A percentile compares a stretch with the other conserved stretches of the same genome.
Conservation (phyloP, 2,888 invertebrate species). For the Plebejus melissa region DNA sequence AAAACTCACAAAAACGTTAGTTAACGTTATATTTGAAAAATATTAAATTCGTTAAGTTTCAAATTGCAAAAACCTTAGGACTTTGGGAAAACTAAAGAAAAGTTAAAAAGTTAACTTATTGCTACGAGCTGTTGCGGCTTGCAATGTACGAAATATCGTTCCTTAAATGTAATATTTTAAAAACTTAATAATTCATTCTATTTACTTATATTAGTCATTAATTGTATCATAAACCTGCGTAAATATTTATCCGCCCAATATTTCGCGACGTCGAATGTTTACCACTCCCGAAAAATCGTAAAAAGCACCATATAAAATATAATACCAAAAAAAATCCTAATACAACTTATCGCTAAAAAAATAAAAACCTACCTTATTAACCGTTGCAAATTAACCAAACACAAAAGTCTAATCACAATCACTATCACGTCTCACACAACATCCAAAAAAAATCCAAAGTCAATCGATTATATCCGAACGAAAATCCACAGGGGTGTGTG, state of each 20-base stretch:
- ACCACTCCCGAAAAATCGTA: no score
- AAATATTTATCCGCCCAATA: neutral
- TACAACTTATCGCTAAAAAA: constrained; percentile 14
- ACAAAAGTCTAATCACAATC: constrained; percentile 26
- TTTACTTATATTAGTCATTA: neutral
- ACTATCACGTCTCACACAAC: constrained; percentile 40
- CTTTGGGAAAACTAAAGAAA: no score
- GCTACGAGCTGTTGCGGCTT: no score
- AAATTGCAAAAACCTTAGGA: no score
- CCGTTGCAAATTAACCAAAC: constrained; percentile 41
- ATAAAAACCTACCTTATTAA: constrained; percentile 35
- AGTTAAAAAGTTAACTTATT: no score
- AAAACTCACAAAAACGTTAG: no score
- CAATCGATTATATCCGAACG: constrained; percentile 45
- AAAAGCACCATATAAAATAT: no score
- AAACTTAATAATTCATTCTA: neutral
- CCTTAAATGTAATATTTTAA: no score
- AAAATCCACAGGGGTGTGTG: constrained; percentile 67
- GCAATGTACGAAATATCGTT: no score
- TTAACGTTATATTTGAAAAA: no score
- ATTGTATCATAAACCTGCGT: neutral
- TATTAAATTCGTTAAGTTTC: no score
- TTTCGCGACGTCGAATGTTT: neutral
- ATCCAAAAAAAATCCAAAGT: constrained; percentile 40
- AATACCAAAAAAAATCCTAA: neutral